These are phyloP conservation scores for Potorous gilbertii DNA, from an alignment of 2,797 vertebrate species.

Conservation along the genomic window DNA sequence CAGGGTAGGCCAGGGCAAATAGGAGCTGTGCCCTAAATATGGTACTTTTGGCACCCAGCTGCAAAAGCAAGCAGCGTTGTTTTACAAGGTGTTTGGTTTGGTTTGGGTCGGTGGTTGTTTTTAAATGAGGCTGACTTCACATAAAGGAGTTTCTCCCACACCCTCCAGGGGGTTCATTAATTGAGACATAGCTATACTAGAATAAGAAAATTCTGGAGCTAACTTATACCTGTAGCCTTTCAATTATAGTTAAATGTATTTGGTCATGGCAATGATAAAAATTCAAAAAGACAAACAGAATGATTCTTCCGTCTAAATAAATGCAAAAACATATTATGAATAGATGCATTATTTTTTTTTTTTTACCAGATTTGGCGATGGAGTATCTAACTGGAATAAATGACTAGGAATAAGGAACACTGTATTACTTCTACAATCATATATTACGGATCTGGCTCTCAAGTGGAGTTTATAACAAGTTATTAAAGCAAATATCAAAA, in stretches of 20 bases:
- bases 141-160: neutral
- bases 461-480: neutral
- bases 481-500: neutral
- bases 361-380: neutral
- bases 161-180: slow-evolving; percentile 1
- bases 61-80: neutral
- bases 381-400: neutral
- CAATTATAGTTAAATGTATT: neutral
- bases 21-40: neutral
- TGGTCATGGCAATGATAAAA: neutral
- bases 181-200: neutral
- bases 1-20: neutral
- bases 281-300: neutral
- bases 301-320: neutral
- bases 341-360: neutral
- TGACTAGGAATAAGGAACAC: neutral
- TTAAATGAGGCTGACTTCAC: slow-evolving; percentile 8
- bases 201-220: slow-evolving; percentile 7
- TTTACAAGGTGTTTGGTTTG: neutral
- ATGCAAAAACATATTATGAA: slow-evolving; percentile 1
- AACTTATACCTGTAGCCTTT: neutral
- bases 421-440: neutral
- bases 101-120: neutral
- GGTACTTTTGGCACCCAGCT: neutral
- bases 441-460: neutral